Evolutionary conservation across 2,797 vertebrate species (phyloP).

Genomic region (Chromobotia macracanthus): DNA sequence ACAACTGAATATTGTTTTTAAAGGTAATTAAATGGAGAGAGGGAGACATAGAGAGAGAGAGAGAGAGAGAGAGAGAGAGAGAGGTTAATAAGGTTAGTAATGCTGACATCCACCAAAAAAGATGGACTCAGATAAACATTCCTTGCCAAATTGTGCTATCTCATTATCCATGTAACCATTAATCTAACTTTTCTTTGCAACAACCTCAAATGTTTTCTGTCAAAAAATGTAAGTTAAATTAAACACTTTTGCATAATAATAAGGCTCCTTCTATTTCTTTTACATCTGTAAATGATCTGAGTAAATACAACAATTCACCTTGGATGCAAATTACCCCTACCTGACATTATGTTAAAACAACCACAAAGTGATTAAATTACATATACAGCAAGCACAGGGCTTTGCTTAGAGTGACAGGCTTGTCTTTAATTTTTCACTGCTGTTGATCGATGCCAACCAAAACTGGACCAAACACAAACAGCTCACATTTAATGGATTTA

Average conservation of each 20-base stretch:
- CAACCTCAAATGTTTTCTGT: slow-evolving; percentile 35
- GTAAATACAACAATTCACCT: slow-evolving; percentile 21
- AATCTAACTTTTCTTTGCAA: slow-evolving; percentile 20
- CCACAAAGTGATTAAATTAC: slow-evolving; percentile 68
- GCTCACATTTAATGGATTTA: slow-evolving; percentile 44
- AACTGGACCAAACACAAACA: slow-evolving; percentile 41
- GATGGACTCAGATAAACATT: slow-evolving; percentile 22
- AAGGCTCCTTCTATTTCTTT: slow-evolving; percentile 4
- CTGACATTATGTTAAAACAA: slow-evolving; percentile 50
- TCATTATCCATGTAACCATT: slow-evolving; percentile 55
- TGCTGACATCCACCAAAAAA: slow-evolving; percentile 55
- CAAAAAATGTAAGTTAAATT: neutral
- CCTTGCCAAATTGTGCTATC: slow-evolving; percentile 39
- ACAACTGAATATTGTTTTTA: slow-evolving; percentile 56
- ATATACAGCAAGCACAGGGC: slow-evolving; percentile 63
- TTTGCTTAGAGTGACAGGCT: slow-evolving; percentile 68
- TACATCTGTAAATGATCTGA: slow-evolving; percentile 30
- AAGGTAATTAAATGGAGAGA: slow-evolving; percentile 17
- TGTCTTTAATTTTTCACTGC: slow-evolving; percentile 64
- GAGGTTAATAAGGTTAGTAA: slow-evolving; percentile 45
- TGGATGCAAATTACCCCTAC: slow-evolving; percentile 28
- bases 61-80: slow-evolving; percentile 26
- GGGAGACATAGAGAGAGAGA: slow-evolving; percentile 27
- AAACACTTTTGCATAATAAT: slow-evolving; percentile 24
- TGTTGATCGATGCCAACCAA: slow-evolving; percentile 59